phyloP scores from a whole-genome alignment of 1,140 invertebrate genomes.

The Lepidurus packardi region DNA sequence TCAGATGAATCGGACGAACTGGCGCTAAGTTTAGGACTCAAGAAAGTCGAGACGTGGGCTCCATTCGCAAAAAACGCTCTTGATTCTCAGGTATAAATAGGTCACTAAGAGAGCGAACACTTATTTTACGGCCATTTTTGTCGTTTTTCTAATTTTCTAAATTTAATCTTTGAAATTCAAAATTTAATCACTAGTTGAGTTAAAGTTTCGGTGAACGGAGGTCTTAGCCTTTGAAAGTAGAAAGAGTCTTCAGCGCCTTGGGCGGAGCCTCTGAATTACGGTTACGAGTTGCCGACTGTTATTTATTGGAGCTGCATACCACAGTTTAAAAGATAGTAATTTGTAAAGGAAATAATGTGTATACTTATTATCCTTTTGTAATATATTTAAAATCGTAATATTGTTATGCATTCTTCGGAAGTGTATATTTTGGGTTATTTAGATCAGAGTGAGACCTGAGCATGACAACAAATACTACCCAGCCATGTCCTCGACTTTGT shows the following conservation, averaged over 20 bases:
- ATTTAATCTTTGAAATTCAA: too few species aligned
- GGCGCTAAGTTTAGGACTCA: constrained; percentile 31
- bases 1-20: constrained; percentile 33
- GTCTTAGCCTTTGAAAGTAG: too few species aligned
- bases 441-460: constrained; percentile 31
- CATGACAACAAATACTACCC: constrained; percentile 29
- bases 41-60: constrained; percentile 29
- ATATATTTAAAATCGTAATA: too few species aligned
- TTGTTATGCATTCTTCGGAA: neutral
- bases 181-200: too few species aligned
- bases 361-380: too few species aligned
- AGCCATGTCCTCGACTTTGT: constrained; percentile 30
- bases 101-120: neutral
- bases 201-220: too few species aligned
- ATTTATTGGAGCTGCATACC: too few species aligned
- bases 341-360: too few species aligned
- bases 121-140: neutral
- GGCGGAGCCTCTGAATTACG: too few species aligned
- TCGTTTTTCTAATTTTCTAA: neutral
- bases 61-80: constrained; percentile 31
- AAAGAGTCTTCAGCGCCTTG: too few species aligned
- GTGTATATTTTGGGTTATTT: neutral
- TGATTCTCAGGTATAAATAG: constrained; percentile 30
- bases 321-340: too few species aligned
- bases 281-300: too few species aligned